Conservation (phyloP, 2,888 invertebrate species). For the Hypena proboscidalis region DNA sequence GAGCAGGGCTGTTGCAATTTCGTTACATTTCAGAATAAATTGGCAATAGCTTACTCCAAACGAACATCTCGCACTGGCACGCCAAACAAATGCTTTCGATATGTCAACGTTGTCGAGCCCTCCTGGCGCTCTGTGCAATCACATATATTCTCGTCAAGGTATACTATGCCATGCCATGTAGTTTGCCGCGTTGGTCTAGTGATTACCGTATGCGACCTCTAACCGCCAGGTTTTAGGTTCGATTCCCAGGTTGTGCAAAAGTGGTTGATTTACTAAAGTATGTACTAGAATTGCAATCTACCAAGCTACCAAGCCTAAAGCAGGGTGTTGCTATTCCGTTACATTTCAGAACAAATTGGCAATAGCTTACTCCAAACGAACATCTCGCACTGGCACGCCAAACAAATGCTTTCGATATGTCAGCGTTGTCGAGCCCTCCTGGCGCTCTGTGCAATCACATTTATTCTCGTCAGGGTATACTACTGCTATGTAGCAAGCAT, state of each 20-base stretch:
- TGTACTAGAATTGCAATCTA: too few relatives aligned
- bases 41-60: not conserved
- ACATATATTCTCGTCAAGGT: slow-evolving; percentile 21
- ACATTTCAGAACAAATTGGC: slow-evolving; percentile 1
- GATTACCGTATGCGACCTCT: too few relatives aligned
- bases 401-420: not conserved
- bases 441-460: slow-evolving; percentile 26
- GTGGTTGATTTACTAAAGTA: too few relatives aligned
- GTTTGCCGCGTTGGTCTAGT: too few relatives aligned
- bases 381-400: not conserved
- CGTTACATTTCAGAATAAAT: not conserved
- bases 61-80: not conserved
- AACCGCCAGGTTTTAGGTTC: too few relatives aligned
- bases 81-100: not conserved
- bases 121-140: slow-evolving; percentile 23
- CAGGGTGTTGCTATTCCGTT: too few relatives aligned
- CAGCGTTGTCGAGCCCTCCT: slow-evolving; percentile 9
- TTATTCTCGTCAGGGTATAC: too few relatives aligned
- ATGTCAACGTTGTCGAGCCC: slow-evolving; percentile 2
- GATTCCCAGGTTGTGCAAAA: too few relatives aligned
- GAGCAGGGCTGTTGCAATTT: too few relatives aligned
- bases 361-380: not conserved
- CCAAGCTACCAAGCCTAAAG: too few relatives aligned
- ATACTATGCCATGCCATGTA: too few relatives aligned
- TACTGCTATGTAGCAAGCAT: too few relatives aligned